phyloP scores from a whole-genome alignment of 2,113 vertebrate genomes.

The Osmerus eperlanus region DNA sequence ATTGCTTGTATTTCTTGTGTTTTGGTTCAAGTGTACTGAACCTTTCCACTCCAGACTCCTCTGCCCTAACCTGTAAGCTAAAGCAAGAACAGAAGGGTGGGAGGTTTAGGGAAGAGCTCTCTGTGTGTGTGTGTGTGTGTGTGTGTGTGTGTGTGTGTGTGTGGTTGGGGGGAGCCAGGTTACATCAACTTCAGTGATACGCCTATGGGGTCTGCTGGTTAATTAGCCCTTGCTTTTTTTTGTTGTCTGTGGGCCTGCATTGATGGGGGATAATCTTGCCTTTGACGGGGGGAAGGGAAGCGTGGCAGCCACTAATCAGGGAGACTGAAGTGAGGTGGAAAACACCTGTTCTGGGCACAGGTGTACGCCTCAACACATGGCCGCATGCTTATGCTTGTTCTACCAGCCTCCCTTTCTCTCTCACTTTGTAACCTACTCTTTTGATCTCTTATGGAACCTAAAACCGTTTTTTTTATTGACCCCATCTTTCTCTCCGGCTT shows the following conservation, averaged over 20 bases:
- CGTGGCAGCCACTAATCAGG: slow-evolving; percentile 66
- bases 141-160: neutral
- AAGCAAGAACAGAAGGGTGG: neutral
- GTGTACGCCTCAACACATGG: slow-evolving; percentile 58
- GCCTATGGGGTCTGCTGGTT: slow-evolving; percentile 50
- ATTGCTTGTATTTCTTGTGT: neutral
- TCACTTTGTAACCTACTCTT: neutral
- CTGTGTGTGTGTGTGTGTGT: neutral
- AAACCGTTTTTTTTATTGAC: neutral
- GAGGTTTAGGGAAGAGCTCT: neutral
- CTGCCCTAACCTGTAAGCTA: neutral
- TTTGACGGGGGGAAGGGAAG: slow-evolving; percentile 61
- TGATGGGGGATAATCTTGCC: slow-evolving; percentile 60
- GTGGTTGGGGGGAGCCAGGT: neutral
- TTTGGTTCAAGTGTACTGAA: neutral
- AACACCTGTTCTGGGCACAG: slow-evolving; percentile 71
- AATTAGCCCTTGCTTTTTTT: slow-evolving; percentile 59
- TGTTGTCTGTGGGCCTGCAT: slow-evolving; percentile 38
- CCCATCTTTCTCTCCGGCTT: slow-evolving; percentile 3
- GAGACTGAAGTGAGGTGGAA: slow-evolving; percentile 59
- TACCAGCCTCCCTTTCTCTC: neutral
- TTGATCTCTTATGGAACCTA: slow-evolving; percentile 21
- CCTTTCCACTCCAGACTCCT: too few species aligned
- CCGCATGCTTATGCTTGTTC: slow-evolving; percentile 1
- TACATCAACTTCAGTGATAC: slow-evolving; percentile 16